phyloP scores from a whole-genome alignment of 2,113 vertebrate genomes.

The Macrotus californicus region DNA sequence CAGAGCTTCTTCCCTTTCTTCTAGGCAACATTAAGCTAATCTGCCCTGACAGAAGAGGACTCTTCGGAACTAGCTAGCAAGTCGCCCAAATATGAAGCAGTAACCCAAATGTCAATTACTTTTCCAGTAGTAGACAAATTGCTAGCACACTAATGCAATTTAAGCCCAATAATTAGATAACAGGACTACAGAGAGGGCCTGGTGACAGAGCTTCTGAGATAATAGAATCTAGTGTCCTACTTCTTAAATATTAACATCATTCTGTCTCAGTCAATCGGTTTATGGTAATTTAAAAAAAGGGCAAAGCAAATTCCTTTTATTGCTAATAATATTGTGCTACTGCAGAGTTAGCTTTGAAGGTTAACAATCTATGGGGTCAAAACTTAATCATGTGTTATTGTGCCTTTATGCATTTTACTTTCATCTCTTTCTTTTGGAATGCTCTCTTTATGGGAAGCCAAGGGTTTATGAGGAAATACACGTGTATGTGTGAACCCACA shows the following conservation, averaged over 20 bases:
- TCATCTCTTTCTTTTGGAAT: constrained; percentile 70
- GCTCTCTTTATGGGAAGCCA: constrained; percentile 48
- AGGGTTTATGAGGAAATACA: constrained; percentile 10
- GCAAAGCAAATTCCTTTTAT: constrained; percentile 86
- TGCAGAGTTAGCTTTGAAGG: constrained; percentile 81
- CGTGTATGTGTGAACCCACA: neutral
- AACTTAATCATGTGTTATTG: constrained; percentile 78
- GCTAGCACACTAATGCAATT: constrained; percentile 84
- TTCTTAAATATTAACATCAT: constrained; percentile 87
- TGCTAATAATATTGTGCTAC: constrained; percentile 82
- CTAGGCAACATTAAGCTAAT: constrained; percentile 77
- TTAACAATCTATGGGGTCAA: constrained; percentile 80
- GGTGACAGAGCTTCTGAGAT: constrained; percentile 85
- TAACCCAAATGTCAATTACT: constrained; percentile 86
- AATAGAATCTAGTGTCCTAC: constrained; percentile 85
- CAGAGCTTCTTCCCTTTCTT: constrained; percentile 58
- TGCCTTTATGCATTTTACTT: constrained; percentile 74
- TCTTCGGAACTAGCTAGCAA: constrained; percentile 76
- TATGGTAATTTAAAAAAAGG: constrained; percentile 85
- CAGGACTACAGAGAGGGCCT: constrained; percentile 83
- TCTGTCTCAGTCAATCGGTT: constrained; percentile 83
- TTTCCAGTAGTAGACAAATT: constrained; percentile 82
- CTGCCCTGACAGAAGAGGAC: constrained; percentile 78
- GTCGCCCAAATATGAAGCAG: constrained; percentile 80
- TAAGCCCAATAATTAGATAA: constrained; percentile 86